Base-by-base conservation (phyloP, 2,797 vertebrate genomes). In the Hippocampus kuda region DNA sequence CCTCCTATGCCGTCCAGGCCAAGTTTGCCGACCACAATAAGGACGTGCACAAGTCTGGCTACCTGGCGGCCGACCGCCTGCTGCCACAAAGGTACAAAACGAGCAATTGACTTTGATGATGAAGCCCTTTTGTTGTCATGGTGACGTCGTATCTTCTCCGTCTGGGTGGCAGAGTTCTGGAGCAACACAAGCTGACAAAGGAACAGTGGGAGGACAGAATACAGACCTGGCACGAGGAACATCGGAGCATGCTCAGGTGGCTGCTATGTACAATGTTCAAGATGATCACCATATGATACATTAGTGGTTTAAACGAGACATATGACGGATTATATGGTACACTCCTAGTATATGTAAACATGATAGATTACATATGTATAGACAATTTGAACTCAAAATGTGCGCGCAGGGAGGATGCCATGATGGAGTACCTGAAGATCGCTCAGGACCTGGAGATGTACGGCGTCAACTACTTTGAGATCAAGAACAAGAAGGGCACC, bases 121-220 rank as follows among this genome's bases (percentile, higher is more conserved):
- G 27, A 51, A 8, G 48, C 38, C 63, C 11, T 65, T 46, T 24
- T n/a, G 62, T 64, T 22, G 11, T 44, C 20, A 13, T 3, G 42
- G 34, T 44, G 65, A 48, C 24, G n/a, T 24, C 4, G 44, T 24
- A 13, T 26, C 27, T 30, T 53, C 9, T 16, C 2, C 46, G 10
- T 77, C 26, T 66, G 54, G 12, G 46, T 51, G 79, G 70, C 66
- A 99, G 96, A 41, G 96, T 99, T 77, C 88, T 98, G 83, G 96
- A 99, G 82, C 96, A 99, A 71, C 96, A 99, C 89, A 99, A 98
- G 86, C 86, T 99, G 82, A 98, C 96, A 53, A 98, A 98, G 89
- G 96, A 99, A 65, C 96, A 99, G 69, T 98, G 96, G 96, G 96
- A 99, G 89, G 95, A 98, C 88, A 92, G 96, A 84, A 98, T 99